phyloP scores from a whole-genome alignment of 2,113 vertebrate species.

The Cololabis saira region DNA sequence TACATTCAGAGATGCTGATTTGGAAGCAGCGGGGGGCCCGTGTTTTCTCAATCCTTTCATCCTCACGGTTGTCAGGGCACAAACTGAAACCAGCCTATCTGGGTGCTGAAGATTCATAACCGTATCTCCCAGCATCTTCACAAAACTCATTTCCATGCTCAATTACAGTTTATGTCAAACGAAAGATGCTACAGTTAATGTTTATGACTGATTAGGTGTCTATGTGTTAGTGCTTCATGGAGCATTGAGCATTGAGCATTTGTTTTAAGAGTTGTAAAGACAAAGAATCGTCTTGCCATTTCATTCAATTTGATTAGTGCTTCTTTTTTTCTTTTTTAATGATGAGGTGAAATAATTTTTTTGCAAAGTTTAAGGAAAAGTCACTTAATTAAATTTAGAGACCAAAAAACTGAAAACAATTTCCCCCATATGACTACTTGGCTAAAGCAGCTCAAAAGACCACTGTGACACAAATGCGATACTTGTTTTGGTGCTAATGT shows the following conservation, averaged over 20 bases:
- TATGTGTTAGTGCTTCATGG: slow-evolving; percentile 71
- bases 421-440: neutral
- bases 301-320: slow-evolving; percentile 43
- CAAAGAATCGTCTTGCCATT: slow-evolving; percentile 45
- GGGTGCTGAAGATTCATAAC: slow-evolving; percentile 31
- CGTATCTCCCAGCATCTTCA: slow-evolving; percentile 30
- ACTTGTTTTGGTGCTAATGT: slow-evolving; percentile 34
- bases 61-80: neutral
- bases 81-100: slow-evolving; percentile 4
- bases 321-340: slow-evolving; percentile 28
- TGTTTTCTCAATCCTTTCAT: slow-evolving; percentile 20
- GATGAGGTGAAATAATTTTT: slow-evolving; percentile 26
- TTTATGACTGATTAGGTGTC: slow-evolving; percentile 71
- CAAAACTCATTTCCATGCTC: slow-evolving; percentile 67
- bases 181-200: slow-evolving; percentile 73
- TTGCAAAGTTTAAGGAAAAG: slow-evolving; percentile 23
- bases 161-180: slow-evolving; percentile 73
- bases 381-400: neutral
- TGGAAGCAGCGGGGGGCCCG: slow-evolving; percentile 12
- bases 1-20: slow-evolving; percentile 19
- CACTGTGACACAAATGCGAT: slow-evolving; percentile 23
- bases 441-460: neutral
- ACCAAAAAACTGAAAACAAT: neutral
- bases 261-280: slow-evolving; percentile 67
- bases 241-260: slow-evolving; percentile 56